Conservation (phyloP, 2,888 invertebrate genomes). For the Keiferia lycopersicella region DNA sequence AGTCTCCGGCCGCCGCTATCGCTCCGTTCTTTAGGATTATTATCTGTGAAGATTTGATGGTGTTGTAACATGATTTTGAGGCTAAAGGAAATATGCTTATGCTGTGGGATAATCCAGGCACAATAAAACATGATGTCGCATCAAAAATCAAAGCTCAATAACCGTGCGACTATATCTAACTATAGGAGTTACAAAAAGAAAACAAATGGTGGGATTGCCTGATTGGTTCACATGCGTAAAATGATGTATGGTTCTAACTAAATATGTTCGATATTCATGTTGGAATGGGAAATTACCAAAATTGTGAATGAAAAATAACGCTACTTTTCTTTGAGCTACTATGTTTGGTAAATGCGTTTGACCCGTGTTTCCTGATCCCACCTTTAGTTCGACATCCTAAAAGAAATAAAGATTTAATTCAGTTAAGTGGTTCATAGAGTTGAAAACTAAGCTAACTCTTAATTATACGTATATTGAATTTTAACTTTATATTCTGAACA, state of each 20-base stretch:
- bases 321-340: slow-evolving; percentile 5
- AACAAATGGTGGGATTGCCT: no score
- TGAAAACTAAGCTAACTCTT: no score
- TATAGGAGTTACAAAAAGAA: neutral
- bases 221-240: no score
- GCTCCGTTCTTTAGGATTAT: slow-evolving; percentile 81
- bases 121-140: neutral
- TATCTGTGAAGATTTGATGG: slow-evolving; percentile 56
- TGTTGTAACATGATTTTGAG: neutral
- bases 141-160: neutral
- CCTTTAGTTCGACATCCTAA: slow-evolving; percentile 16
- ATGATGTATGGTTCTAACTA: no score
- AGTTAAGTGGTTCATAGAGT: neutral
- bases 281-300: no score
- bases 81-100: neutral
- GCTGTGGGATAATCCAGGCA: neutral
- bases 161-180: neutral
- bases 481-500: no score
- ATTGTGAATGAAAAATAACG: neutral
- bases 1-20: slow-evolving; percentile 84
- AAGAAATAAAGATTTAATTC: slow-evolving; percentile 19
- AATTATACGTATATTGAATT: no score
- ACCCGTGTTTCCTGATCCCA: slow-evolving; percentile 4
- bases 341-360: slow-evolving; percentile 9
- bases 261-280: no score